Percentiles rank a stretch among this genome's conserved stretches.
Evolutionary conservation across 1,140 invertebrate genomes (phyloP).

Genomic region (Maconellicoccus hirsutus): DNA sequence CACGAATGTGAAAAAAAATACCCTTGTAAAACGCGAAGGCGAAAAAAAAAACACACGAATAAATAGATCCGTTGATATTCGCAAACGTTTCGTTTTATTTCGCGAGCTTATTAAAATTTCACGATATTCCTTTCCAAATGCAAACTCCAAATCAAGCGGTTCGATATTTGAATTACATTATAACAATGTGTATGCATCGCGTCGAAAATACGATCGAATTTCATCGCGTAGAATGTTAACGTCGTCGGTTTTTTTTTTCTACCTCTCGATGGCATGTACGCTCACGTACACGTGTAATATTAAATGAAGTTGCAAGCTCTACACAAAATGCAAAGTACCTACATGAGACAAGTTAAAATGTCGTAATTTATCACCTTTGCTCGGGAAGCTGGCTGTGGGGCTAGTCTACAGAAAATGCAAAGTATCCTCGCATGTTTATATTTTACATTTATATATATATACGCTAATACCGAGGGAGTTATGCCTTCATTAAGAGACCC

Average conservation of each 20-base stretch:
- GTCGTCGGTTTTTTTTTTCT: background rate
- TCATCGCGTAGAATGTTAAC: background rate
- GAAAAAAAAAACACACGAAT: too few species aligned
- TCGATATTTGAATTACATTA: background rate
- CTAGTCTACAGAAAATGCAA: background rate
- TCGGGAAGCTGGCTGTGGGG: background rate
- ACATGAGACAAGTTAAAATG: background rate
- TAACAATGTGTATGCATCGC: background rate
- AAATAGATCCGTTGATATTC: too few species aligned
- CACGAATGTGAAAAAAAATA: too few species aligned
- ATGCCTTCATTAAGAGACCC: slow-evolving; percentile 10
- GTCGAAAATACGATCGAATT: background rate
- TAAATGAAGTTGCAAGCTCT: background rate
- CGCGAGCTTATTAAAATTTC: background rate
- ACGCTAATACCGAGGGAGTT: slow-evolving; percentile 1
- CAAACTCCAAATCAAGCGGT: background rate
- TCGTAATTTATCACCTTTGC: background rate
- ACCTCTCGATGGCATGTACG: too few species aligned
- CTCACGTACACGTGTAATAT: background rate
- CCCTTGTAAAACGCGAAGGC: too few species aligned
- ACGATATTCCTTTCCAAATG: background rate
- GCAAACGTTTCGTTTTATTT: too few species aligned
- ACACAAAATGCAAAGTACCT: background rate
- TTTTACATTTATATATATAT: background rate
- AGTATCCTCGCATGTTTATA: slow-evolving; percentile 3